phyloP scores from a whole-genome alignment of 2,113 vertebrate species.

The Leuciscus idus region DNA sequence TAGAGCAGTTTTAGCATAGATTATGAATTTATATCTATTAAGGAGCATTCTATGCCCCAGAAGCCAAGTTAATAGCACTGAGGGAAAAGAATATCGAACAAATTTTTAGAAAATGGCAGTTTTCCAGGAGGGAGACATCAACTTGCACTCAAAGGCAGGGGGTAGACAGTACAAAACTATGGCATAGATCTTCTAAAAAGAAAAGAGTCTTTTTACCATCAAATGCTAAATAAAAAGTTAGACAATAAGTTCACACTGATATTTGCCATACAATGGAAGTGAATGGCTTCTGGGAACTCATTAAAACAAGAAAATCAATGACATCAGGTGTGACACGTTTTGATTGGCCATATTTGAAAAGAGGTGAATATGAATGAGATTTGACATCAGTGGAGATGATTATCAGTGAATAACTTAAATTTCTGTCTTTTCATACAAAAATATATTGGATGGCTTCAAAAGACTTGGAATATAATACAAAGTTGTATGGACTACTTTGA shows the following conservation, averaged over 20 bases:
- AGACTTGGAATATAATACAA: not conserved
- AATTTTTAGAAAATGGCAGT: conserved; percentile 28
- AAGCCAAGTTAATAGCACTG: conserved; percentile 8
- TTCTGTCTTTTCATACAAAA: not conserved
- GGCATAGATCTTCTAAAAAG: not conserved
- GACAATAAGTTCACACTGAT: not conserved
- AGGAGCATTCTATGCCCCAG: conserved; percentile 8
- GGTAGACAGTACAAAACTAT: not conserved
- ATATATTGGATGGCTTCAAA: not conserved
- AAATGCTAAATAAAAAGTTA: not conserved
- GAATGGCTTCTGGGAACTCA: not conserved
- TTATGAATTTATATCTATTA: conserved; percentile 34
- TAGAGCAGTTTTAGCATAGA: conserved; percentile 18
- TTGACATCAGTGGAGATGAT: not conserved
- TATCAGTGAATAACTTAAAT: too few species aligned
- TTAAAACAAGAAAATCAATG: not conserved
- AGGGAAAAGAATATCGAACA: conserved; percentile 30
- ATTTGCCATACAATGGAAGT: not conserved
- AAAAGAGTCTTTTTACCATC: not conserved
- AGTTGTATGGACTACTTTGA: not conserved
- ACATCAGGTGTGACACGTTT: not conserved
- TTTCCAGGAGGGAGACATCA: conserved; percentile 20
- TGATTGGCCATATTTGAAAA: not conserved
- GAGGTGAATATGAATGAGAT: not conserved
- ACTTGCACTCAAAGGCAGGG: not conserved